These are phyloP conservation scores for Macrocentrus cingulum DNA, from an alignment of 1,140 invertebrate species.

Conservation along the genomic window DNA sequence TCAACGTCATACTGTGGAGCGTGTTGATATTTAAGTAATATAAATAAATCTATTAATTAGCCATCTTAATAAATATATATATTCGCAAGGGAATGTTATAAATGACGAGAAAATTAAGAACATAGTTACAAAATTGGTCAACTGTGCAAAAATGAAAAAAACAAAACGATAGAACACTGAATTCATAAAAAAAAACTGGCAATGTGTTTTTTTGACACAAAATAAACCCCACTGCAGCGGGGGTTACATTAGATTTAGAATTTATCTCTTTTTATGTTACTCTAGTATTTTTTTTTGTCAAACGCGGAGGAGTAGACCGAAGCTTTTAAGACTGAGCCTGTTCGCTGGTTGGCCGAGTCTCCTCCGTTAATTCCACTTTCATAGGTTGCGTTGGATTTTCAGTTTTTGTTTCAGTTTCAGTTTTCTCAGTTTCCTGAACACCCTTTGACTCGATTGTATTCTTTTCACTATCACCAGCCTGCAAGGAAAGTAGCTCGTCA, in stretches of 20 bases:
- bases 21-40: too few relatives aligned
- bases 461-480: slow-evolving; percentile 50
- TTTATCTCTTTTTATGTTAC: too few relatives aligned
- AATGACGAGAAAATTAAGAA: too few relatives aligned
- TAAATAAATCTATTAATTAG: too few relatives aligned
- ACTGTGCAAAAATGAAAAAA: too few relatives aligned
- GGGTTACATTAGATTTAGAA: slow-evolving; percentile 25
- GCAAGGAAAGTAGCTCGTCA: slow-evolving; percentile 48
- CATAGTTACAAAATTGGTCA: too few relatives aligned
- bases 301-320: slow-evolving; percentile 48
- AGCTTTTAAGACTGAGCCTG: slow-evolving; percentile 55
- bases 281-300: slow-evolving; percentile 16
- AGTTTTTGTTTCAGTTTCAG: slow-evolving; percentile 38
- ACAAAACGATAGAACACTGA: too few relatives aligned
- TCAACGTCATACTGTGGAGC: too few relatives aligned
- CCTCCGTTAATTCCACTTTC: slow-evolving; percentile 48
- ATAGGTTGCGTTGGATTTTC: slow-evolving; percentile 44
- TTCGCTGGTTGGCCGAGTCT: slow-evolving; percentile 54
- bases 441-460: slow-evolving; percentile 48
- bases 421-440: slow-evolving; percentile 50
- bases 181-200: too few relatives aligned
- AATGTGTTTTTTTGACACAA: slow-evolving; percentile 14
- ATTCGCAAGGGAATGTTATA: too few relatives aligned
- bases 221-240: too few relatives aligned
- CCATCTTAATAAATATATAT: too few relatives aligned